A percentile compares a stretch with the other conserved stretches of the same genome.
Evolutionary conservation across 2,113 vertebrate species (phyloP).

Genomic region (Syrrhaptes paradoxus): DNA sequence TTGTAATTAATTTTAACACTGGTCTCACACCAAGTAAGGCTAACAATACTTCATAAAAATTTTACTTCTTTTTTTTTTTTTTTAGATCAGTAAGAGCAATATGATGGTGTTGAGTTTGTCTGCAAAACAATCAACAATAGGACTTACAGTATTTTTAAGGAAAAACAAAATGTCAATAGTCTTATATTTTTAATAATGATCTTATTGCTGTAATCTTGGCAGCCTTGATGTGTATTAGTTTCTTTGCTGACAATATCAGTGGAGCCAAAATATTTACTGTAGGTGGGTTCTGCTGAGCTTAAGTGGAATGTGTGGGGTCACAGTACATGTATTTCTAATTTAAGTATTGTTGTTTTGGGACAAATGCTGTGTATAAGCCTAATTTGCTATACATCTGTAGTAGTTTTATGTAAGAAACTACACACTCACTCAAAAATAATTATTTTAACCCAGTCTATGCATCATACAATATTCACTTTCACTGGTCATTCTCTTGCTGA

Average conservation of each 20-base stretch:
- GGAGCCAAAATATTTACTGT: slow-evolving; percentile 23
- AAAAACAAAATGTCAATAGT: not conserved
- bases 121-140: not conserved
- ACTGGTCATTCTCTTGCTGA: not conserved
- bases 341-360: not conserved
- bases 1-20: not conserved
- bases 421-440: not conserved
- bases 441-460: not conserved
- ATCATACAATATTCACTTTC: not conserved
- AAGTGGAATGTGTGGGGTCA: not conserved
- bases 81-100: not conserved
- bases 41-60: not conserved
- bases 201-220: not conserved
- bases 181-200: not conserved
- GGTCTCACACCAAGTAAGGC: not conserved
- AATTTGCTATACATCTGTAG: not conserved
- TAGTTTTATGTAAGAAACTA: not conserved
- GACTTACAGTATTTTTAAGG: not conserved
- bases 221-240: not conserved
- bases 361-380: not conserved
- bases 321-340: slow-evolving; percentile 3
- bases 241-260: not conserved
- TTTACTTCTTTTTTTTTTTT: not conserved
- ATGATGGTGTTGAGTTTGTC: not conserved
- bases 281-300: not conserved